These are phyloP conservation scores for Erythrocercus mccallii DNA, from an alignment of 2,113 vertebrate species.

Conservation along the genomic window DNA sequence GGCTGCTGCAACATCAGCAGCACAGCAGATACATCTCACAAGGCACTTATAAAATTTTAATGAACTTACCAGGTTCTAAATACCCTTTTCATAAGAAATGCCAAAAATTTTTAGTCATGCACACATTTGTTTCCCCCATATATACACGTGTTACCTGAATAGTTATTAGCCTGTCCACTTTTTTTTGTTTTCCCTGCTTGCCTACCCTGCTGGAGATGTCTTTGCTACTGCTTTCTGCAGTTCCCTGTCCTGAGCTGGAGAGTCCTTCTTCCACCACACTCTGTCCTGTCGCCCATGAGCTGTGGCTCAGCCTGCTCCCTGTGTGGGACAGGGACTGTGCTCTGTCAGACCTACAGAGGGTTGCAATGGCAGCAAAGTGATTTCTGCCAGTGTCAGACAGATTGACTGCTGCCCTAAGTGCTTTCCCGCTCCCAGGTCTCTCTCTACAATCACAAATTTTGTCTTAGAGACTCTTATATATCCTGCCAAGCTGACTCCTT, in stretches of 20 bases:
- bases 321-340: fast-evolving
- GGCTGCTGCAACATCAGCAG: background rate
- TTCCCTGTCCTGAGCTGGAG: background rate
- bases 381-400: background rate
- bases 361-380: fast-evolving
- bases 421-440: background rate
- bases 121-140: fast-evolving
- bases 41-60: background rate
- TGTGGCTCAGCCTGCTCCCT: background rate
- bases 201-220: background rate
- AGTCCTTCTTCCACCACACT: background rate
- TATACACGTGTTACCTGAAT: fast-evolving
- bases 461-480: background rate
- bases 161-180: background rate
- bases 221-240: background rate
- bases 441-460: background rate
- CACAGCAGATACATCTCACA: background rate
- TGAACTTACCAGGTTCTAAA: background rate
- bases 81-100: background rate
- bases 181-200: background rate
- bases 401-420: background rate
- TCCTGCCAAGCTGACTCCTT: background rate
- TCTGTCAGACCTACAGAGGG: background rate
- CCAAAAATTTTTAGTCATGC: background rate
- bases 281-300: background rate